phyloP scores from a whole-genome alignment of 92 coral and sea anemone species.

The Paramuricea clavata region DNA sequence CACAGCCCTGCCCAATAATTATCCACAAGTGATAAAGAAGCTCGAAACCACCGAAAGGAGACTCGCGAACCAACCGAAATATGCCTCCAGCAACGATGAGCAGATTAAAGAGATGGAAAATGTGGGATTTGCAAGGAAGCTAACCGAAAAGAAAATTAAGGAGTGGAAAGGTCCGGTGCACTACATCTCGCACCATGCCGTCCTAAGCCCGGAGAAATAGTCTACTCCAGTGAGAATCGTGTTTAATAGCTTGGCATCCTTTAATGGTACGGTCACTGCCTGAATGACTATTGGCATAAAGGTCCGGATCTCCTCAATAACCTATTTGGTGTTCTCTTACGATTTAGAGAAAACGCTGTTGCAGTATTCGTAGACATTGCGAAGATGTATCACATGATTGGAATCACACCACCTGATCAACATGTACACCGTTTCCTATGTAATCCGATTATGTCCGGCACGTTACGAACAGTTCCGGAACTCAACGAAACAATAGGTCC shows the following conservation, averaged over 20 bases:
- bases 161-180: conserved; percentile 55
- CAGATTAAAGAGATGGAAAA: conserved; percentile 64
- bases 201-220: conserved; percentile 62
- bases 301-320: too few relatives aligned
- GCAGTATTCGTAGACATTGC: too few relatives aligned
- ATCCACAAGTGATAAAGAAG: conserved; percentile 49
- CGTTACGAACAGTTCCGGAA: too few relatives aligned
- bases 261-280: too few relatives aligned
- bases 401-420: too few relatives aligned
- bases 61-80: conserved; percentile 48
- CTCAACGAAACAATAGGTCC: too few relatives aligned
- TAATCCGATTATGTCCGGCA: too few relatives aligned
- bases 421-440: too few relatives aligned
- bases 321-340: too few relatives aligned
- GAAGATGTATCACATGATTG: too few relatives aligned
- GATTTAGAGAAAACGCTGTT: too few relatives aligned
- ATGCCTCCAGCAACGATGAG: conserved; percentile 45
- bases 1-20: conserved; percentile 47
- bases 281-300: too few relatives aligned
- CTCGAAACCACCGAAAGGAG: conserved; percentile 51
- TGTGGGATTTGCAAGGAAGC: conserved; percentile 55
- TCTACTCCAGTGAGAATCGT: conserved; percentile 72
- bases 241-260: conserved; percentile 64
- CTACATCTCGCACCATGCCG: conserved; percentile 71
- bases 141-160: conserved; percentile 33